These are phyloP conservation scores for Darevskia mixta DNA, from an alignment of 2,797 vertebrate genomes.

Conservation along the genomic window DNA sequence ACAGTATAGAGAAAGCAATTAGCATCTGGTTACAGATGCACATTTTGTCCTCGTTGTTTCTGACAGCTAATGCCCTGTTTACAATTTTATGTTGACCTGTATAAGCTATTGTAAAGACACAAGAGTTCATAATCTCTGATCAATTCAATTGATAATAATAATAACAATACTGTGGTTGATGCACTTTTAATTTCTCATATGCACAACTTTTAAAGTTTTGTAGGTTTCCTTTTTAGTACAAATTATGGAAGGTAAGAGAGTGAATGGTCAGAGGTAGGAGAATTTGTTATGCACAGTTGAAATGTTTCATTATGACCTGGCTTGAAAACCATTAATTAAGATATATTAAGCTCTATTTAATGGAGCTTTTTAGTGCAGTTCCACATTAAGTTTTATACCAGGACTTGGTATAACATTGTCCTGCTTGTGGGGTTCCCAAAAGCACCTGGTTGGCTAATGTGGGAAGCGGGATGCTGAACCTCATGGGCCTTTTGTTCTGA, in stretches of 20 bases:
- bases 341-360: background rate
- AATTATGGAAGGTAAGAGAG: background rate
- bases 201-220: slow-evolving; percentile 2
- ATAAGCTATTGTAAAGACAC: background rate
- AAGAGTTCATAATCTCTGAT: slow-evolving; percentile 10
- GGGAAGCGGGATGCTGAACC: background rate
- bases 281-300: background rate
- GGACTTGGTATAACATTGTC: background rate
- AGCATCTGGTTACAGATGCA: background rate
- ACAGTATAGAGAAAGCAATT: slow-evolving; percentile 20
- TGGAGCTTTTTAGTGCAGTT: background rate
- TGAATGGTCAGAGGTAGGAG: background rate
- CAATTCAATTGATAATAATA: background rate
- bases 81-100: slow-evolving; percentile 13
- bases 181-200: background rate
- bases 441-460: background rate
- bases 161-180: background rate
- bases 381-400: background rate
- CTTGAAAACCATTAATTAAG: background rate
- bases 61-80: background rate
- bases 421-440: background rate
- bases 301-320: background rate
- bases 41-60: slow-evolving; percentile 25
- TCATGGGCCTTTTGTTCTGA: background rate
- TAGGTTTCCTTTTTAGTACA: background rate